phyloP scores from a whole-genome alignment of 2,113 vertebrate species.

The Toxostoma redivivum region DNA sequence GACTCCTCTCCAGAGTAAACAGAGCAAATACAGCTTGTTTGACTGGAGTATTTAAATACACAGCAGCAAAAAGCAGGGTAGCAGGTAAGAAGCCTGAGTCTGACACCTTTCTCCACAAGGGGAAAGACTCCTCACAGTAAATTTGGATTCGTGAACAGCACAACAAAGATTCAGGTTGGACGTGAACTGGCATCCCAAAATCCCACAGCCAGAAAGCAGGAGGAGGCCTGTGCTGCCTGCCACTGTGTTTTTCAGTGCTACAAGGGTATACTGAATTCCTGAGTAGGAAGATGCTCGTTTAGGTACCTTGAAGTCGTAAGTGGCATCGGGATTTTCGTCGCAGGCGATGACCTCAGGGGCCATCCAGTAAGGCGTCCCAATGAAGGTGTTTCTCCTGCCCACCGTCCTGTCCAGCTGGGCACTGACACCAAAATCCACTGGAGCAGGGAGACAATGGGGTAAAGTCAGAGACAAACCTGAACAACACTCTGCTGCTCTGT shows the following conservation, averaged over 20 bases:
- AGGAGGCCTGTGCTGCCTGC: neutral
- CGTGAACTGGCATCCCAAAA: neutral
- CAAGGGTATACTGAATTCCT: neutral
- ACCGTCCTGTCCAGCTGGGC: conserved; percentile 96
- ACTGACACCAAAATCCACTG: conserved; percentile 97
- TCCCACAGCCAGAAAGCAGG: neutral
- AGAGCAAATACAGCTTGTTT: conserved; percentile 2
- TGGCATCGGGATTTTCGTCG: conserved; percentile 98
- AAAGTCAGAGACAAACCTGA: neutral
- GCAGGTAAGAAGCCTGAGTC: neutral
- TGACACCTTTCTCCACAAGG: neutral
- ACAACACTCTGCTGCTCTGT: neutral
- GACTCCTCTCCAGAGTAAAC: neutral
- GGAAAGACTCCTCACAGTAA: neutral
- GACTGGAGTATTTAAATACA: neutral
- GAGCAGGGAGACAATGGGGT: neutral
- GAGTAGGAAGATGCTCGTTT: fast-evolving
- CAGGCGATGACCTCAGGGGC: conserved; percentile 97
- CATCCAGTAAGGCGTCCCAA: conserved; percentile 99
- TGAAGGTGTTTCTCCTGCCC: conserved; percentile 95
- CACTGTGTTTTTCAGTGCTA: neutral
- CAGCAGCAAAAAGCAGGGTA: neutral
- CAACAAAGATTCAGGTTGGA: neutral
- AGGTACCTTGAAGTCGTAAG: conserved; percentile 96
- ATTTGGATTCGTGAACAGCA: neutral